phyloP scores from a whole-genome alignment of 2,797 vertebrate species.

The Gymnodraco acuticeps region DNA sequence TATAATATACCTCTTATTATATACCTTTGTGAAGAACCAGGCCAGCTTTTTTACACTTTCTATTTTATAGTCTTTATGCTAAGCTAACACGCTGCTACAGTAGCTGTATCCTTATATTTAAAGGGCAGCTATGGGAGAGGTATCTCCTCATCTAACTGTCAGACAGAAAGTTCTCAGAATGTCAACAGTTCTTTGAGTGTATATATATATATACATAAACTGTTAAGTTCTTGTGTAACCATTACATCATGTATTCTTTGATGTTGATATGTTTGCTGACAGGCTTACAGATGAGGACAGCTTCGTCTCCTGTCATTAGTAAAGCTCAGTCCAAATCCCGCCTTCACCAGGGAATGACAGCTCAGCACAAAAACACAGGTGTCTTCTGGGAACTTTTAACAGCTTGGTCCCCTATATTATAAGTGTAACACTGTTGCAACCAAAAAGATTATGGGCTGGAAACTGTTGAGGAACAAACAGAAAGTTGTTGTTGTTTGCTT shows the following conservation, averaged over 20 bases:
- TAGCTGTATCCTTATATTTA: not conserved
- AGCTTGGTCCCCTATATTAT: conserved; percentile 10
- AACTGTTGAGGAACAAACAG: conserved; percentile 35
- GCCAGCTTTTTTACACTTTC: not conserved
- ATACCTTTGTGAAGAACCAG: not conserved
- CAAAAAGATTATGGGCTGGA: conserved; percentile 62
- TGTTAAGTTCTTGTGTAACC: not conserved
- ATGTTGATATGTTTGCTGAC: conserved; percentile 69
- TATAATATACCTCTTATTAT: not conserved
- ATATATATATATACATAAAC: too few species aligned
- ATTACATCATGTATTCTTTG: conserved; percentile 21
- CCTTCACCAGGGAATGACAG: conserved; percentile 74
- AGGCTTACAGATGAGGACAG: conserved; percentile 85
- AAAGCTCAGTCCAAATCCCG: conserved; percentile 80
- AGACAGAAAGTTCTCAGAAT: not conserved
- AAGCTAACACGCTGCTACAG: not conserved
- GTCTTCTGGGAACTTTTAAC: conserved; percentile 56
- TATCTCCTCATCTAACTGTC: not conserved
- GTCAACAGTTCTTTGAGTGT: not conserved
- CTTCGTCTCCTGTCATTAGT: conserved; percentile 79
- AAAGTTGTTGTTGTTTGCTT: not conserved
- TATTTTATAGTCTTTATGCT: not conserved
- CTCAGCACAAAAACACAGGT: conserved; percentile 82
- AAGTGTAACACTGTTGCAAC: not conserved
- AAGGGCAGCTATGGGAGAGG: not conserved